Evolutionary conservation across 2,113 vertebrate genomes (phyloP).

Genomic region (Ophiodon elongatus): DNA sequence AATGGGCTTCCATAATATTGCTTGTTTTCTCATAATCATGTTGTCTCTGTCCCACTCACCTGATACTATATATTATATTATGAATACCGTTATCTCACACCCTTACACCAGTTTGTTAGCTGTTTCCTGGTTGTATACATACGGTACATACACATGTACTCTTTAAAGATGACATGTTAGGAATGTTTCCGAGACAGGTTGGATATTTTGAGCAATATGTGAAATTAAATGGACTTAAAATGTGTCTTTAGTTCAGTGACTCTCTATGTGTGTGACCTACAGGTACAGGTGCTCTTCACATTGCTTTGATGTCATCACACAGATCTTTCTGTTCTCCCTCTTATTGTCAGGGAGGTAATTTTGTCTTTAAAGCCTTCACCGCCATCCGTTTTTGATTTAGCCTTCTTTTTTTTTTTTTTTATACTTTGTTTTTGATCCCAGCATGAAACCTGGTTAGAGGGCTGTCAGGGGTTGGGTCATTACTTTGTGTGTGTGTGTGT

Average conservation of each 20-base stretch:
- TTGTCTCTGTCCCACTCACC: no score
- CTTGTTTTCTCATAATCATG: no score
- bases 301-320: conserved; percentile 67
- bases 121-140: no score
- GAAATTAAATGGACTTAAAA: neutral
- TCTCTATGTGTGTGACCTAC: neutral
- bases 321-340: conserved; percentile 63
- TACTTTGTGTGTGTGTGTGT: conserved; percentile 39
- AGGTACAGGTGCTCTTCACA: neutral
- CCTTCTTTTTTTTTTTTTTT: conserved; percentile 40
- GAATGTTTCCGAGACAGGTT: neutral
- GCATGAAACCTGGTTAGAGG: conserved; percentile 52
- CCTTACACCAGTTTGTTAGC: no score
- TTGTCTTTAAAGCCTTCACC: conserved; percentile 16
- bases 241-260: neutral
- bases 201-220: neutral
- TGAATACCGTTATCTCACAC: no score
- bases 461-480: conserved; percentile 61
- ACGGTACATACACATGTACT: no score
- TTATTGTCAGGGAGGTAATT: conserved; percentile 32
- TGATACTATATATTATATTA: no score
- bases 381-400: conserved; percentile 42
- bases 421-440: conserved; percentile 66
- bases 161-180: neutral
- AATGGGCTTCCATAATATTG: no score